phyloP scores from a whole-genome alignment of 1,140 invertebrate species.

The Zaprionus gabonicus region DNA sequence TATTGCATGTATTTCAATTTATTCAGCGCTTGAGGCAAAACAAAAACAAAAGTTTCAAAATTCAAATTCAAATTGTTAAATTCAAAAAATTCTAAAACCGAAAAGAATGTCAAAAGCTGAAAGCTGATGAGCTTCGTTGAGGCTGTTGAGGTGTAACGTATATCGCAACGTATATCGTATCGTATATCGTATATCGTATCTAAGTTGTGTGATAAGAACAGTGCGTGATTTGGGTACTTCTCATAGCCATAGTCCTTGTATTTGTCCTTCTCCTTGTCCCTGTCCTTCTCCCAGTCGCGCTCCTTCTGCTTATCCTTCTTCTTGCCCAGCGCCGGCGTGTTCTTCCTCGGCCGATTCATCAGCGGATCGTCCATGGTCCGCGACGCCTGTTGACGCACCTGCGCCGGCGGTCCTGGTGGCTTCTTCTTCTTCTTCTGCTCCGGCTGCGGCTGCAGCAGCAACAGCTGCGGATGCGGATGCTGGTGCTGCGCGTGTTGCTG shows the following conservation, averaged over 20 bases:
- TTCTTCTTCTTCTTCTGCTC: constrained; percentile 79
- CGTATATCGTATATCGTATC: background rate
- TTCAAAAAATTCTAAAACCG: background rate
- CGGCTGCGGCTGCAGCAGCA: constrained; percentile 45
- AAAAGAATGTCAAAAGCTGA: background rate
- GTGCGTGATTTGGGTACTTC: constrained; percentile 65
- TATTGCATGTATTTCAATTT: constrained; percentile 23
- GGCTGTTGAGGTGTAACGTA: background rate
- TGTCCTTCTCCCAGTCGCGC: constrained; percentile 42
- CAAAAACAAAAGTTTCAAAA: background rate
- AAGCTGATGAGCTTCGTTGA: background rate
- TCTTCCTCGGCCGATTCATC: constrained; percentile 75
- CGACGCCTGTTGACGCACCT: constrained; percentile 69
- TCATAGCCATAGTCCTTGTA: constrained; percentile 68
- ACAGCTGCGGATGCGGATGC: constrained; percentile 27
- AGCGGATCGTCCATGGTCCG: constrained; percentile 78
- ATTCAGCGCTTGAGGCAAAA: background rate
- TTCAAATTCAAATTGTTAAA: too few relatives aligned
- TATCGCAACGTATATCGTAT: background rate
- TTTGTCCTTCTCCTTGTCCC: constrained; percentile 38
- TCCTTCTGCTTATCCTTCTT: constrained; percentile 65
- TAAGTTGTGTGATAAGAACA: constrained; percentile 35
- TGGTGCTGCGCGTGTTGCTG: constrained; percentile 23
- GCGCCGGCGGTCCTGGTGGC: constrained; percentile 70
- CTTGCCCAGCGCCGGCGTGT: constrained; percentile 48